Evolutionary conservation across 2,113 vertebrate species (phyloP), one percentile per base, ranked within the genome.

Genomic region (Eurystomus gularis): DNA sequence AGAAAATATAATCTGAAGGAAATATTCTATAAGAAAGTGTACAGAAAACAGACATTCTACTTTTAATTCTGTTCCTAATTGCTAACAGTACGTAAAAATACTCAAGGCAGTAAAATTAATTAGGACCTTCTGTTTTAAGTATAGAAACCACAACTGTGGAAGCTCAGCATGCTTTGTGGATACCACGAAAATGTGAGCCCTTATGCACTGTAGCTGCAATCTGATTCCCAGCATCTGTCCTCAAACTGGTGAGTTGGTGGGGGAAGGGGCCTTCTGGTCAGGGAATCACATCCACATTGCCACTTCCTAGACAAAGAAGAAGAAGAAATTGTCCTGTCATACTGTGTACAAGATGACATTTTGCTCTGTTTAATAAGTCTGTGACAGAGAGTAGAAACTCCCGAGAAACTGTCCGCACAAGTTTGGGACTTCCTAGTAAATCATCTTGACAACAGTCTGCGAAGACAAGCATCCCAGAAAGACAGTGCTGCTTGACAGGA

Each of bases 131-230:
- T 65, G 76, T 87, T 96, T 95, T 90, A 97, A 94, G 95, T 93
- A 92, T 90, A 96, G 96, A 96, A 97, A 93, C 73, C 93, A 96
- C 97, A 97, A 88, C 88, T 96, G 94, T 92, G 82, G 93, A 93
- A 93, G 84, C 66, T 96, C 82, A 88, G 91, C 82, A 6, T 93
- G 86, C 79, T 76, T 96, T 94, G 71, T 78, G 94, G 86, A 95
- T 94, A 71, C 81, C 88, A 91, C 0, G n/a, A 92, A 96, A 97
- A 96, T 86, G 70, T 78, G 76, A 91, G 65, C 82, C 40, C 58
- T 94, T 93, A 81, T 81, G 44, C 1, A 1, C 58, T 87, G 46
- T 89, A 84, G 95, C 72, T 90, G 86, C 90, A 93, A 97, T 94
- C 80, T 89, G 96, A 97, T 93, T 96, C 96, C 91, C 69, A 46